Evolutionary conservation across 2,113 vertebrate species (phyloP).

Genomic region (Eudyptes chrysolophus): DNA sequence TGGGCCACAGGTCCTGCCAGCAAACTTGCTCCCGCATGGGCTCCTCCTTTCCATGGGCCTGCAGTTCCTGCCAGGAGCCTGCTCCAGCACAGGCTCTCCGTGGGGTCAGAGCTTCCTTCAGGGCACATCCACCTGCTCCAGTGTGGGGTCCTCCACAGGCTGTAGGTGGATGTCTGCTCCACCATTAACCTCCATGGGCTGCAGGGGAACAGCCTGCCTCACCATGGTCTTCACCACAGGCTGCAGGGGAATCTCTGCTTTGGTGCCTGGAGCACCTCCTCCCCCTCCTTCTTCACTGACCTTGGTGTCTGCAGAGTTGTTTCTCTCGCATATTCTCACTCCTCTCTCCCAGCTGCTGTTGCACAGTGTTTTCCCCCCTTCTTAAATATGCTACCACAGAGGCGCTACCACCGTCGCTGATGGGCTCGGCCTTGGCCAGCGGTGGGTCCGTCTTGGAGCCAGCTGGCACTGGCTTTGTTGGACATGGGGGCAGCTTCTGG

Average conservation of each 20-base stretch:
- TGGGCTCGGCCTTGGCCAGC: background rate
- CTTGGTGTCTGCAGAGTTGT: background rate
- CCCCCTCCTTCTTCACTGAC: background rate
- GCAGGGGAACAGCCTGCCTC: background rate
- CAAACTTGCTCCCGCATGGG: background rate
- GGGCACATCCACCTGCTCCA: background rate
- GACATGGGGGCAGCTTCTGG: no score
- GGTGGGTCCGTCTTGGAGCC: background rate
- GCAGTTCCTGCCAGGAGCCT: background rate
- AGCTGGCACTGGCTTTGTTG: background rate
- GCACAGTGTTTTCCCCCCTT: background rate
- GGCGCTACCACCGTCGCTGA: background rate
- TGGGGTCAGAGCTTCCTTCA: background rate
- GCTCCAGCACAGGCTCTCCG: background rate
- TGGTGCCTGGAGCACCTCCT: background rate
- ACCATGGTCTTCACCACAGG: fast-evolving
- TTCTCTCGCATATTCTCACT: background rate
- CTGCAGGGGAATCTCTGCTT: background rate
- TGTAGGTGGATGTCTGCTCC: background rate
- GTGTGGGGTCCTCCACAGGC: fast-evolving
- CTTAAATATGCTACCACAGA: background rate
- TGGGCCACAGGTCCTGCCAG: background rate
- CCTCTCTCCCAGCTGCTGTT: background rate
- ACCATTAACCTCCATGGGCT: fast-evolving
- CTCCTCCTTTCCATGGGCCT: background rate